A percentile compares a stretch with the other conserved stretches of the same genome.
Evolutionary conservation across 2,113 vertebrate species (phyloP).

Genomic region (Acanthochromis polyacanthus): DNA sequence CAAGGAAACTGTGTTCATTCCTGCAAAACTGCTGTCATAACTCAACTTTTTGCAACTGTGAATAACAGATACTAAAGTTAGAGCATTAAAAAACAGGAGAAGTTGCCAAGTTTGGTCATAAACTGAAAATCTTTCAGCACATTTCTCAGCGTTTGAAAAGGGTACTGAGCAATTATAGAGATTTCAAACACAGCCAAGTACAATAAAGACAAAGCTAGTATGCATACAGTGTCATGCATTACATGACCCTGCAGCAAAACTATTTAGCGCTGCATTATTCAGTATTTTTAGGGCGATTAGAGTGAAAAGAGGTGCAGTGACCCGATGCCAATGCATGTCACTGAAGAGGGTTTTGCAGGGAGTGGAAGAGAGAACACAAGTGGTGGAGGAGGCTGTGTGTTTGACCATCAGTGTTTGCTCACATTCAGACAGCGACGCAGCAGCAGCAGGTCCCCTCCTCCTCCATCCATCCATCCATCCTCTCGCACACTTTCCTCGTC

Average conservation of each 20-base stretch:
- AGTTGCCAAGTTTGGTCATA: no score
- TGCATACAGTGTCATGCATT: not conserved
- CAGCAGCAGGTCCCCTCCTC: slow-evolving; percentile 27
- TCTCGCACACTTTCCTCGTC: slow-evolving; percentile 41
- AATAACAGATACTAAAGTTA: not conserved
- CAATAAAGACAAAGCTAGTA: not conserved
- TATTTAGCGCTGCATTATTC: not conserved
- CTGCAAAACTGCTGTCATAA: not conserved
- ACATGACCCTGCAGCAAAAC: slow-evolving; percentile 1
- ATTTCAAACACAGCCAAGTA: no score
- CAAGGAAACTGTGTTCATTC: not conserved
- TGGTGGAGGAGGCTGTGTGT: slow-evolving; percentile 64
- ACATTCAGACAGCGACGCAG: slow-evolving; percentile 70
- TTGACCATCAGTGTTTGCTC: slow-evolving; percentile 84
- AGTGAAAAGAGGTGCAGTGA: slow-evolving; percentile 16
- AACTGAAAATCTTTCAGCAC: no score
- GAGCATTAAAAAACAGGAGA: not conserved
- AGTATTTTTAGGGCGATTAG: not conserved
- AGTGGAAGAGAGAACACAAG: slow-evolving; percentile 34
- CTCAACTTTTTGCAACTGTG: not conserved
- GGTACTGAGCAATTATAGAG: no score
- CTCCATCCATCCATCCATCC: not conserved
- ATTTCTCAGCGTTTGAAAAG: no score
- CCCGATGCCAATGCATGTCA: not conserved
- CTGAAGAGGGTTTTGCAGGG: slow-evolving; percentile 6